These are phyloP conservation scores for Rhagonycha lutea DNA, from an alignment of 2,888 invertebrate species.

Conservation along the genomic window DNA sequence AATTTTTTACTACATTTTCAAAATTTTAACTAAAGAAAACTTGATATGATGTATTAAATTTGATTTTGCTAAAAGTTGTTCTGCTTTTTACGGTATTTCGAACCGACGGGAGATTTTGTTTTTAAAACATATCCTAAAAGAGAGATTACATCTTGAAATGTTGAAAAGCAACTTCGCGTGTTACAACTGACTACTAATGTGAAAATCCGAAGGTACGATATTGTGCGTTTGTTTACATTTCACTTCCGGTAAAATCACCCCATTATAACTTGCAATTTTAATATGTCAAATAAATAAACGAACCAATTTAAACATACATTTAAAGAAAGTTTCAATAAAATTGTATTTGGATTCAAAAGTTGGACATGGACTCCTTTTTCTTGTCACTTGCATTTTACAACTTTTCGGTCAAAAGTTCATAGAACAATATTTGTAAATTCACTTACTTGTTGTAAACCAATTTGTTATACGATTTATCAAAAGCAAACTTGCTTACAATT, in stretches of 20 bases:
- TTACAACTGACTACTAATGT: background rate
- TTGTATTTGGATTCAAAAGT: background rate
- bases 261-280: background rate
- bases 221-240: background rate
- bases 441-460: too few relatives aligned
- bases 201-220: background rate
- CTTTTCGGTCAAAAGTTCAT: background rate
- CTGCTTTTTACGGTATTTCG: background rate
- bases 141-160: background rate
- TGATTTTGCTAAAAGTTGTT: background rate
- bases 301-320: background rate
- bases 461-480: too few relatives aligned
- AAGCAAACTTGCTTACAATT: too few relatives aligned
- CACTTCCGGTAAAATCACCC: background rate
- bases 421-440: too few relatives aligned
- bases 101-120: background rate
- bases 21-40: too few relatives aligned
- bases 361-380: background rate
- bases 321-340: background rate
- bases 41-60: background rate
- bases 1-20: background rate
- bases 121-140: background rate
- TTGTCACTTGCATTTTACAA: background rate
- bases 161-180: background rate
- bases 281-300: background rate